Evolutionary conservation across 2,888 invertebrate species (phyloP), one percentile per base, ranked within the genome.

Genomic region (Rhagophthalmus giganteus): DNA sequence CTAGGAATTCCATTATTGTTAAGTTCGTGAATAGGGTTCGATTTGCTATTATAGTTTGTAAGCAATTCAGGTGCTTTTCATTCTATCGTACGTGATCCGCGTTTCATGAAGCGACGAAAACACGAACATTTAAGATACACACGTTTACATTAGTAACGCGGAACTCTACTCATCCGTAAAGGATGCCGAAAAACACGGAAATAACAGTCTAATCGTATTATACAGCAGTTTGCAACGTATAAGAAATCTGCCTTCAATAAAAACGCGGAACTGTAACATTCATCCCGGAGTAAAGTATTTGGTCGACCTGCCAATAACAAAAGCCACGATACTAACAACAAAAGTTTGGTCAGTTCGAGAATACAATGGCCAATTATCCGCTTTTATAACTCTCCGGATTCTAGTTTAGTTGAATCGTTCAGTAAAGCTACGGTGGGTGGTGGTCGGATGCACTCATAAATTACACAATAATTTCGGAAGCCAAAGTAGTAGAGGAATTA

Each of bases 351-450:
- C 47, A 53, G 48, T 53, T 53, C 42, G 42, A 20, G 39, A 53
- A 48, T 48, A 53, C 53, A 53, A 53, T 53, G 46, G 53, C 48
- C 53, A 53, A 53, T 53, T 53, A 53, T 48, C 48, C 33, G 44
- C 47, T 38, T 46, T 53, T 53, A 48, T 40, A 42, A 47, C 53
- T 48, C 48, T 44, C 46, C 13, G 28, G 52, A 41, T 46, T 52
- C 46, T 47, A 52, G 41, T 52, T 52, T 45, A 46, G 46, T 46
- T 46, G 35, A 25, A 41, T 41, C 40, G 52, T 51, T 42, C 39
- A 40, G 10, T 32, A 31, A 5, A 16, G 20, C 40, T 25, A 9
- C 15, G 25, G 30, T 24, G 39, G 32, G 10, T n/a, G 20, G 27
- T 10, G 20, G 16, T 28, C 26, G 40, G 35, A 52, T 33, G 34